Evolutionary conservation across 1,140 invertebrate genomes (phyloP).

Genomic region (Pseudobourletiella spinata): DNA sequence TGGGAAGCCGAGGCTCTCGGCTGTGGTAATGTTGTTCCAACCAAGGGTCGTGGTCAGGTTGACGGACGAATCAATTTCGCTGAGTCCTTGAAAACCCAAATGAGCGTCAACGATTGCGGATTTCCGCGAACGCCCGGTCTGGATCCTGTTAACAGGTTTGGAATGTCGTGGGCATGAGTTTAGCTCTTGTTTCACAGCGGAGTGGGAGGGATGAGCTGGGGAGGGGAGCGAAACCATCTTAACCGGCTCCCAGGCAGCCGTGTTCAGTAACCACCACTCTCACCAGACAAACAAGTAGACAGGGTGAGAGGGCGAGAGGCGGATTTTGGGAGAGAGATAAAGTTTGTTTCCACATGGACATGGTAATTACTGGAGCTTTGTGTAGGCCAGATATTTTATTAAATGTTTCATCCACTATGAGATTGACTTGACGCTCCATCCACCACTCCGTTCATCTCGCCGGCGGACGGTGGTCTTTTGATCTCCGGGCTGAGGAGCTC

Average conservation of each 20-base stretch:
- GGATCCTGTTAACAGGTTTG: too few species aligned
- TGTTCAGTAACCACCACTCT: too few species aligned
- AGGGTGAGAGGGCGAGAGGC: too few species aligned
- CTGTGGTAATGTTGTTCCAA: conserved; percentile 42
- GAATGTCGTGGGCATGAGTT: too few species aligned
- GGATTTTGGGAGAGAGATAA: too few species aligned
- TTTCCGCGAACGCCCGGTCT: conserved; percentile 35
- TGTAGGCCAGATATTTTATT: conserved; percentile 27
- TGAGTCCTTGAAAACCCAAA: conserved; percentile 46
- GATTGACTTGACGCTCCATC: background rate
- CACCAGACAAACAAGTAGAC: too few species aligned
- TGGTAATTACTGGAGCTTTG: conserved; percentile 30
- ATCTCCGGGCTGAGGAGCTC: conserved; percentile 18
- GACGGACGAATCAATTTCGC: conserved; percentile 52
- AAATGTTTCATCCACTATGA: conserved; percentile 29
- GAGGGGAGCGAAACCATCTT: too few species aligned
- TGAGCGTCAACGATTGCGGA: conserved; percentile 45
- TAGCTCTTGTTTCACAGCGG: too few species aligned
- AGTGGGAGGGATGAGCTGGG: too few species aligned
- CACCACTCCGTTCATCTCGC: background rate
- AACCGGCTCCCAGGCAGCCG: too few species aligned
- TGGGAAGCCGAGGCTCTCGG: conserved; percentile 40
- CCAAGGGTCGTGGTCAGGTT: conserved; percentile 47
- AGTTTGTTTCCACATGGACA: too few species aligned
- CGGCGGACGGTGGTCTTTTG: background rate